Evolutionary conservation across 2,888 invertebrate species (phyloP).

Genomic region (Sarcophaga carnaria): DNA sequence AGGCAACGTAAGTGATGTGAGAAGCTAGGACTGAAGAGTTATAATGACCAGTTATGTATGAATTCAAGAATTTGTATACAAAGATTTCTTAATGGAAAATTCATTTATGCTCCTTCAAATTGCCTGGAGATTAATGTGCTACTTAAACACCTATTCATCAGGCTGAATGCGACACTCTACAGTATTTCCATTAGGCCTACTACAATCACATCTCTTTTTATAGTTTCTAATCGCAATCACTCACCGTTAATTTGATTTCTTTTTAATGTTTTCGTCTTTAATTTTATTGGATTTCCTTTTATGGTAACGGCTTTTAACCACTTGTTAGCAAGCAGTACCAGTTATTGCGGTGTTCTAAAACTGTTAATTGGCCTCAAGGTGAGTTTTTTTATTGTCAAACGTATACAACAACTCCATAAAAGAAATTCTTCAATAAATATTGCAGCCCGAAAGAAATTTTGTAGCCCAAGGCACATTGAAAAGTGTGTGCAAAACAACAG

Average conservation of each 20-base stretch:
- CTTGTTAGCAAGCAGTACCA: background rate
- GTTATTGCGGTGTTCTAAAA: conserved; percentile 26
- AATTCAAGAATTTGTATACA: no score
- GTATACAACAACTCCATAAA: conserved; percentile 9
- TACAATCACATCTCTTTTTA: no score
- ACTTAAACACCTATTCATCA: no score
- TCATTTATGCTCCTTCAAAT: no score
- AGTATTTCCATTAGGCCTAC: no score
- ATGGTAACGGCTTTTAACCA: background rate
- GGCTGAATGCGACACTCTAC: no score
- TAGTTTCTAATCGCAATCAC: background rate
- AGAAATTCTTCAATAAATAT: conserved; percentile 48
- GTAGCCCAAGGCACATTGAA: conserved; percentile 24
- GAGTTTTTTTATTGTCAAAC: conserved; percentile 36
- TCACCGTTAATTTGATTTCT: background rate
- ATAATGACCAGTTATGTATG: no score
- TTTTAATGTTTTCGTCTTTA: background rate
- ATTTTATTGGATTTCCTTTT: background rate
- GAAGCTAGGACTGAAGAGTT: no score
- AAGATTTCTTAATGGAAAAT: no score
- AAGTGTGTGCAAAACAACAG: background rate
- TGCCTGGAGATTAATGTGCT: no score
- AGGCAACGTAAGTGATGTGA: no score
- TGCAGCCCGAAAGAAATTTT: conserved; percentile 41
- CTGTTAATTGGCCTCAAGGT: conserved; percentile 67